Evolutionary conservation across 2,113 vertebrate genomes (phyloP), one percentile per base, ranked within the genome.

Genomic region (Xyliphius kryptos): DNA sequence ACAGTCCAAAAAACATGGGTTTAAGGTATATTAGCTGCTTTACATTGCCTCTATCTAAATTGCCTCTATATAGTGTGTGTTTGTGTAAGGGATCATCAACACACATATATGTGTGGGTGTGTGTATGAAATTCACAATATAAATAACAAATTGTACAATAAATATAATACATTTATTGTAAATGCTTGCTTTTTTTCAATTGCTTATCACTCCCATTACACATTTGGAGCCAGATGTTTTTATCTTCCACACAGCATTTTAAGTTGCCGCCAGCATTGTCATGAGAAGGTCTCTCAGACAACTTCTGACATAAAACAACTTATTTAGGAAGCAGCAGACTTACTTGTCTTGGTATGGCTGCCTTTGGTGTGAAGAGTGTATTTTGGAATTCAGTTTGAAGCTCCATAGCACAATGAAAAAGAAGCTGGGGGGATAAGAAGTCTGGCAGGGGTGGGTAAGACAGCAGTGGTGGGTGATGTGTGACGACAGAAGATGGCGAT

Each of bases 391-490:
- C 26, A 32, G 26, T 32, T 32, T 32, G 26, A 32, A 32, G 26
- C 26, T 32, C 7, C 4, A 32, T 32, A 6, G 26, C 26, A 32
- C 26, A 32, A 32, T 32, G 26, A 32, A 32, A 6, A 6, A 32
- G 48, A 21, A 21, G 19, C 46, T 32, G 46, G 11, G 17, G 49
- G 8, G n/a, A 43, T 22, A 22, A 19, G 48, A 51, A 52, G 48
- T 26, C 43, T 16, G 36, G 26, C 5, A 40, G 40, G 36, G 41
- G 38, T 53, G 22, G 38, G 7, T 44, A 17, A 55, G 62, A 56
- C 36, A 60, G 41, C 41, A 47, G 51, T 17, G 51, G 17, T 56
- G 62, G 41, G 22, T 19, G 62, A 65, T 65, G 54, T 37, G 37
- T 36, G 43, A 47, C 20, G 22, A 17, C 17, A 54, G 37, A 26